Percentiles rank a stretch among this genome's conserved stretches.
These are phyloP conservation scores for Accipiter virgatus DNA, from an alignment of 2,113 vertebrate genomes.

Conservation along the genomic window DNA sequence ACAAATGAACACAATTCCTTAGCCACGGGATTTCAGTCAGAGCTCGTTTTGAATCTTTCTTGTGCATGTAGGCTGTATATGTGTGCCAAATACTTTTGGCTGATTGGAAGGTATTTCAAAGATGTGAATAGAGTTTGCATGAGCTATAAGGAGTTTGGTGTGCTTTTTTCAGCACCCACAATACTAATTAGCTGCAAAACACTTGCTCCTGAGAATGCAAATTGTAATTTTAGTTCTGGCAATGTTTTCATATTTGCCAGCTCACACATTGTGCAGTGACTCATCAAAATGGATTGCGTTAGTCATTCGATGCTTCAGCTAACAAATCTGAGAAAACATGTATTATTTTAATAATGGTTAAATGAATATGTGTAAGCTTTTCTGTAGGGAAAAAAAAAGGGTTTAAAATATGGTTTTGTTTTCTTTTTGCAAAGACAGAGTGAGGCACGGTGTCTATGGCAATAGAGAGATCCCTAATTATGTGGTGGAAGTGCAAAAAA, in stretches of 20 bases:
- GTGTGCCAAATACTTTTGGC: background rate
- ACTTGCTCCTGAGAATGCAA: background rate
- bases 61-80: background rate
- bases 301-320: constrained; percentile 1
- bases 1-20: background rate
- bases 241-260: background rate
- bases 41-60: background rate
- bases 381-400: background rate
- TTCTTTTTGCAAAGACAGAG: background rate
- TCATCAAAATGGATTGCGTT: constrained; percentile 19
- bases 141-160: background rate
- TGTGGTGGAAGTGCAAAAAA: background rate
- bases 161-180: background rate
- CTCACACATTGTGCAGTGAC: background rate
- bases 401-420: background rate
- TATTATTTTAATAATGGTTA: background rate
- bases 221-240: background rate
- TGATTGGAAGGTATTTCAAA: background rate
- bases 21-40: background rate
- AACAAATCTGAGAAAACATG: background rate
- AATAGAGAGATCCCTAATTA: background rate
- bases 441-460: background rate
- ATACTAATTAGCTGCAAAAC: background rate
- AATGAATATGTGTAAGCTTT: background rate
- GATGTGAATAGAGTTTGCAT: background rate